phyloP scores from a whole-genome alignment of 1,140 invertebrate genomes.

The Delia radicum region DNA sequence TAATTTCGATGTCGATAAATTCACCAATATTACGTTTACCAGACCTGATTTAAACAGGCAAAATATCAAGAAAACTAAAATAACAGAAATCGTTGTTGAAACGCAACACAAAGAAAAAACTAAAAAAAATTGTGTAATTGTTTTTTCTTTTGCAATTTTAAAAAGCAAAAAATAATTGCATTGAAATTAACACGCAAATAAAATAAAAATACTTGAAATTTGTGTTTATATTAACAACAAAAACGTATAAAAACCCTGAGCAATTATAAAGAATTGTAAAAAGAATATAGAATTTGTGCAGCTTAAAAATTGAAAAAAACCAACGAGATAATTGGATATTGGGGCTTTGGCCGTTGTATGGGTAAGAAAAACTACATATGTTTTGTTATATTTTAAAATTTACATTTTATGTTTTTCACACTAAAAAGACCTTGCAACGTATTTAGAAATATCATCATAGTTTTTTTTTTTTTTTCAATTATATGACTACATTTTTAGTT shows the following conservation, averaged over 20 bases:
- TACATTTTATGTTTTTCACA: too few species aligned
- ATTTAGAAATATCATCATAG: too few species aligned
- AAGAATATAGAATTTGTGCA: conserved; percentile 37
- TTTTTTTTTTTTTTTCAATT: too few species aligned
- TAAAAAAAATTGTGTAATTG: not conserved
- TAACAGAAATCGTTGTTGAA: conserved; percentile 7
- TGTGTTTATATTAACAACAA: not conserved
- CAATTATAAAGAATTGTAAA: conserved; percentile 28
- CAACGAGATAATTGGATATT: conserved; percentile 35
- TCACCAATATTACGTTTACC: conserved; percentile 53
- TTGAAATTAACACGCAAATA: conserved; percentile 11
- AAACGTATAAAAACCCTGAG: not conserved
- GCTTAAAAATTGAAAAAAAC: conserved; percentile 5
- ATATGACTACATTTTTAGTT: too few species aligned
- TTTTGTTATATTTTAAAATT: not conserved
- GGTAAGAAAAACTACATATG: conserved; percentile 43
- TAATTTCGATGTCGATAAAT: conserved; percentile 54
- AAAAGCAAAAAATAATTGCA: conserved; percentile 20
- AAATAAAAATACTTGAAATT: conserved; percentile 3
- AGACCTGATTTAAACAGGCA: conserved; percentile 55
- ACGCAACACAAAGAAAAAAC: conserved; percentile 27
- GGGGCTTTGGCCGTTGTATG: conserved; percentile 56
- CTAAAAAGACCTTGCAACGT: too few species aligned
- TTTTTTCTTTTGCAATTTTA: too few species aligned
- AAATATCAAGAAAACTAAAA: conserved; percentile 24